Evolutionary conservation across 2,797 vertebrate species (phyloP).

Genomic region (Neomorphus geoffroyi): DNA sequence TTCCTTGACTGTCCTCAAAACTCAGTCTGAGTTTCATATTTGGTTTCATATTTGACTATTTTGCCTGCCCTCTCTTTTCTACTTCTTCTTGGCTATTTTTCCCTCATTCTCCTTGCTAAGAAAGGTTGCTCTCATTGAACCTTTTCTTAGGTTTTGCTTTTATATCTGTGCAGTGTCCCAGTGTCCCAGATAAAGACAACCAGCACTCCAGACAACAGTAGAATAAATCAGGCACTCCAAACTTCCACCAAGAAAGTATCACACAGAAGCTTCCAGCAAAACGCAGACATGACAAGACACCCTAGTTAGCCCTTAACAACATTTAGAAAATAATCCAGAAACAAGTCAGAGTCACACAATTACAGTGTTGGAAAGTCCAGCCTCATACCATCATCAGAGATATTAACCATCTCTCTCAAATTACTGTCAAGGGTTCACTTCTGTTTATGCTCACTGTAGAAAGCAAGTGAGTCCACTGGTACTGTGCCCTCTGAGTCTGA

Average conservation of each 20-base stretch:
- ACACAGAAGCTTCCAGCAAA: background rate
- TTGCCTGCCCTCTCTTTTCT: background rate
- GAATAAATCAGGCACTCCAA: background rate
- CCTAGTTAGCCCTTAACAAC: background rate
- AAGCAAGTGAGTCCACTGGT: background rate
- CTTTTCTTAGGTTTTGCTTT: slow-evolving; percentile 6
- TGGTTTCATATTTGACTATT: background rate
- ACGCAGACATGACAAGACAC: background rate
- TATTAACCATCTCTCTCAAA: background rate
- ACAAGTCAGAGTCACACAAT: background rate
- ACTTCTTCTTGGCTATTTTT: background rate
- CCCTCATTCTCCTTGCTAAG: background rate
- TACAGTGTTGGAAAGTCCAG: background rate
- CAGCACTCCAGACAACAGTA: background rate
- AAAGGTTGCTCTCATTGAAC: background rate
- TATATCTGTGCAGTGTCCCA: background rate
- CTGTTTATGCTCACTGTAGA: slow-evolving; percentile 10
- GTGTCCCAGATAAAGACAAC: background rate
- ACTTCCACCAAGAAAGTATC: background rate
- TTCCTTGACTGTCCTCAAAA: background rate
- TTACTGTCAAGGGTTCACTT: background rate
- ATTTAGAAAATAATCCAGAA: background rate
- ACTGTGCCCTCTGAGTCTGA: background rate
- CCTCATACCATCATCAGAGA: background rate
- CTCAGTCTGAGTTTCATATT: background rate